Evolutionary conservation across 1,140 invertebrate species (phyloP).

Genomic region (Bombus pascuorum): DNA sequence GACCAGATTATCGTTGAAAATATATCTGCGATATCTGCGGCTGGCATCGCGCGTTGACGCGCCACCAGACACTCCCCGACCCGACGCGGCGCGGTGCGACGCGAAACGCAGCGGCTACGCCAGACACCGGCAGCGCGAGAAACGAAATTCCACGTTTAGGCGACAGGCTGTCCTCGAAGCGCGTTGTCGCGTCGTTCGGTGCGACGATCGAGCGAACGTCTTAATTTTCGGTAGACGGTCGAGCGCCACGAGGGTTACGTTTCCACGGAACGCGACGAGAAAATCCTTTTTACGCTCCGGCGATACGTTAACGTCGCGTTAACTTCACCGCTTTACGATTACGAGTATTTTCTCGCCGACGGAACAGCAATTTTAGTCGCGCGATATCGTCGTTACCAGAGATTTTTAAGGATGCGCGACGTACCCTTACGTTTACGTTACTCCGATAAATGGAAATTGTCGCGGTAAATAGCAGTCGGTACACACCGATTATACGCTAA

Average conservation of each 20-base stretch:
- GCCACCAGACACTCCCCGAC: conserved; percentile 8
- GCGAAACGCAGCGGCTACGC: background rate
- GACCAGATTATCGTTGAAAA: conserved; percentile 41
- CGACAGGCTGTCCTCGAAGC: background rate
- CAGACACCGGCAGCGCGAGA: background rate
- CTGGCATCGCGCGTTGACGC: conserved; percentile 37
- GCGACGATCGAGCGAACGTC: conserved; percentile 38
- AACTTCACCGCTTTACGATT: background rate
- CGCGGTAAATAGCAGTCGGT: conserved; percentile 27
- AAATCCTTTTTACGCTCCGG: no score
- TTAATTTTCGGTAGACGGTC: conserved; percentile 3
- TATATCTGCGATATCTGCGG: conserved; percentile 40
- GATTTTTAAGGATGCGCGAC: background rate
- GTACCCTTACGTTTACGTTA: background rate
- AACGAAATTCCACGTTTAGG: background rate
- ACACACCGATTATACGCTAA: background rate
- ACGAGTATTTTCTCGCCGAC: background rate
- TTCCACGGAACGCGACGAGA: no score
- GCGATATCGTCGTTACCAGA: background rate
- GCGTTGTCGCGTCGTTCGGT: conserved; percentile 20
- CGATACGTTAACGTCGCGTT: conserved; percentile 6
- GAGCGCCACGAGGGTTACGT: background rate
- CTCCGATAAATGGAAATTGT: conserved; percentile 34
- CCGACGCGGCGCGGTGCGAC: conserved; percentile 16
- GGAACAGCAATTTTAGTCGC: background rate